Evolutionary conservation across 2,797 vertebrate genomes (phyloP), one percentile per base, ranked within the genome.

Genomic region (Hylomyscus alleni): DNA sequence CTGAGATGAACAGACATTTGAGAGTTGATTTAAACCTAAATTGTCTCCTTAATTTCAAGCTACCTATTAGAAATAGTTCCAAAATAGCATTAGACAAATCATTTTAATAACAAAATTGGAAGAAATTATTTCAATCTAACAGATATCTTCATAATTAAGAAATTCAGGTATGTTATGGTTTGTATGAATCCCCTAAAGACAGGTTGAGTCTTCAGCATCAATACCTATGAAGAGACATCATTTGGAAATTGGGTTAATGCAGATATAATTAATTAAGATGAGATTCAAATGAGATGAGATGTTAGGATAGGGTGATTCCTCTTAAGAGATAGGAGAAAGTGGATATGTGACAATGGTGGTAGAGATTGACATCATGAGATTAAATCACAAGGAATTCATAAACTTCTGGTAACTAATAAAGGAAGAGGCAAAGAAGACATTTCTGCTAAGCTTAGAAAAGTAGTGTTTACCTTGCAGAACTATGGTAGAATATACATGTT

Each of bases 1-100:
- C 31, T 60, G 37, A 17, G n/a, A 24, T 15, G 40, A 60, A 34
- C 56, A 89, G 54, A 8, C 34, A 77, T 3, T 76, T 65, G 31
- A 37, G 85, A 83, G 58, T 83, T 73, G 15, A 65, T 65, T 83
- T 96, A 67, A 95, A 83, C 1, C 2, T 62, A n/a, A 94, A 86
- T 52, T 93, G 50, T 76, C 50, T 82, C 40, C 67, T 85, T 88
- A 69, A 89, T 89, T 44, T 73, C 12, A 93, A 76, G 67, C 62
- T 62, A 6, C 24, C 58, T 90, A 89, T 76, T 4, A n/a, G 29
- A 89, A 77, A 92, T 24, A 75, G n/a, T 90, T 81, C 22, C 14
- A 88, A 54, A 75, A 8, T 93, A 73, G 58, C 1, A 10, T 50
- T 77, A 91, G 17, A 50, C 78, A 83, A 89, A 47, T 75, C 13